Evolutionary conservation across 2,797 vertebrate genomes (phyloP), one percentile per base, ranked within the genome.

Genomic region (Malurus splendens): DNA sequence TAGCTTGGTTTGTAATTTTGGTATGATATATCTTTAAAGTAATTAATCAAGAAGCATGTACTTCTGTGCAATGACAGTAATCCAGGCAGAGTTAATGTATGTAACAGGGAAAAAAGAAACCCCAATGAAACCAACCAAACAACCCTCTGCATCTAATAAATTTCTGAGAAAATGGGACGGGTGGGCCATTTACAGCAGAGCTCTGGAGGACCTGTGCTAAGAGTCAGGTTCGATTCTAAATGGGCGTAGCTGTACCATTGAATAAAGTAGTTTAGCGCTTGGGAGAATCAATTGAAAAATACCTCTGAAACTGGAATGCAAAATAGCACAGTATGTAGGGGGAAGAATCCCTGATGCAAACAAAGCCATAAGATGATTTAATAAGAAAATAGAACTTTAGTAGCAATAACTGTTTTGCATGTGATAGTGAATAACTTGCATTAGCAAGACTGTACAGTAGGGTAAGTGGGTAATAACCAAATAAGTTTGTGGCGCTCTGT

Each of bases 361-460:
- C 96, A 97, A 98, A 98, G 98, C 98, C 98, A 99, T 98, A 98
- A 96, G 92, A 96, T 95, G 96, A 98, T 98, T 97, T 98, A 98
- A 98, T 98, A 97, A 96, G 94, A 95, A 96, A 93, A 98, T 98
- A 98, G 97, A 97, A 96, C 95, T 98, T 98, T 98, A 98, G 98
- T 98, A 99, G 99, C 99, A 99, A 99, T 99, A 99, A 98, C 95
- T 97, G 97, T 98, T 97, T 97, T 98, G 98, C 98, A 98, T 98
- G 98, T 98, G 95, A 95, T 98, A 98, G 96, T 98, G 96, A 96
- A 95, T 97, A 97, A 97, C 95, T 96, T 97, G 92, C 90, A 75
- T 94, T 96, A 95, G 90, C 94, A 96, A 95, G 94, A 65, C 68
- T 96, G 94, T 97, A 95, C 70, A 96, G 90, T 96, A 96, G 94